Conservation (phyloP, 2,888 invertebrate genomes). For the Esperia sulphurella region DNA sequence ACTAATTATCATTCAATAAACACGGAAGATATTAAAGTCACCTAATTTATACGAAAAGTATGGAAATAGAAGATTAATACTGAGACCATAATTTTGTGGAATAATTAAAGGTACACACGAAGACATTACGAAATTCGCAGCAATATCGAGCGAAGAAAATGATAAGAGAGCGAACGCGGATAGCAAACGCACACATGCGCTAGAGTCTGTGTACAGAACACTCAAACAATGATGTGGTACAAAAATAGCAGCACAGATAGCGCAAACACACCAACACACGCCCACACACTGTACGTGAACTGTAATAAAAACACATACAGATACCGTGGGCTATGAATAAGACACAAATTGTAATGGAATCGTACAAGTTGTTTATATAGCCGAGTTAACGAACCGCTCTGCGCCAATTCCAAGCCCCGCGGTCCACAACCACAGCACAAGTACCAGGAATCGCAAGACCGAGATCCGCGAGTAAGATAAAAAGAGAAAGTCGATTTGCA, state of each 20-base stretch:
- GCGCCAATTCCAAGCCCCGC: constrained; percentile 16
- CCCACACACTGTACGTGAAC: constrained; percentile 71
- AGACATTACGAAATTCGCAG: constrained; percentile 43
- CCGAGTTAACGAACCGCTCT: constrained; percentile 27
- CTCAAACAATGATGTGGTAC: constrained; percentile 39
- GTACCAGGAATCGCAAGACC: constrained; percentile 12
- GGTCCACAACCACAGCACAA: constrained; percentile 3
- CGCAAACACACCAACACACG: constrained; percentile 76
- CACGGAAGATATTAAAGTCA: not conserved
- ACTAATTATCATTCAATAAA: not conserved
- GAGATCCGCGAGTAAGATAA: constrained; percentile 19
- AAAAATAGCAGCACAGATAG: constrained; percentile 73
- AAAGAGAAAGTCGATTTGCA: constrained; percentile 49
- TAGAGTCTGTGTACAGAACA: constrained; percentile 24
- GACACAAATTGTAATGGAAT: constrained; percentile 66
- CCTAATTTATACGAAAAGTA: not conserved
- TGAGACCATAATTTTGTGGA: not conserved
- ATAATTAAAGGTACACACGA: not conserved
- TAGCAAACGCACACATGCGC: constrained; percentile 49
- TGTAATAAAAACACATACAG: constrained; percentile 74
- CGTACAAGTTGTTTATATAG: constrained; percentile 51
- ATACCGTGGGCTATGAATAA: constrained; percentile 62
- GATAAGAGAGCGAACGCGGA: constrained; percentile 70
- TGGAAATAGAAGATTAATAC: not conserved
- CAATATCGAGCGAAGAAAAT: constrained; percentile 54